Evolutionary conservation across 2,797 vertebrate genomes (phyloP).

Genomic region (Sciurus carolinensis): DNA sequence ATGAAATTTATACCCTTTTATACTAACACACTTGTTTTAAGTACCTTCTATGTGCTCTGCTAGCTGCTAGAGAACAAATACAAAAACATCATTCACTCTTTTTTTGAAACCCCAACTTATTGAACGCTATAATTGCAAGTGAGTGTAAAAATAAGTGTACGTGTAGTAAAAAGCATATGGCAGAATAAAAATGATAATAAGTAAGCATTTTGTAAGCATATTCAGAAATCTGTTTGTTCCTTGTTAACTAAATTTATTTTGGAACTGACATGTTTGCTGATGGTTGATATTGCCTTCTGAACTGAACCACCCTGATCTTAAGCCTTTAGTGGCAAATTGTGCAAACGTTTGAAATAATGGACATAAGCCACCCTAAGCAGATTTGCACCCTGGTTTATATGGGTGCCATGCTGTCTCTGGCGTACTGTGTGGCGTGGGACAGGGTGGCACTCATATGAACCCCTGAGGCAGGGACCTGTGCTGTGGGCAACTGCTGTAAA

Average conservation of each 20-base stretch:
- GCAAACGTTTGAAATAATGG: slow-evolving; percentile 37
- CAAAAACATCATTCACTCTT: neutral
- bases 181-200: slow-evolving; percentile 49
- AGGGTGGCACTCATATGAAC: neutral
- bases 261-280: slow-evolving; percentile 1
- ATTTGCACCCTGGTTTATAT: neutral
- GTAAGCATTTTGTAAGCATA: neutral
- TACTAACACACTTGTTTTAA: slow-evolving; percentile 44
- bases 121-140: slow-evolving; percentile 16
- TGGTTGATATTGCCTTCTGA: neutral
- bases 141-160: neutral
- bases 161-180: slow-evolving; percentile 50
- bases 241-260: neutral
- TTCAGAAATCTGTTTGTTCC: slow-evolving; percentile 10
- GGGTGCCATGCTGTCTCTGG: neutral
- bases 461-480: neutral
- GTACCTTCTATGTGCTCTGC: slow-evolving; percentile 56
- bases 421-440: neutral
- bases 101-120: neutral
- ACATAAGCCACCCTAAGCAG: neutral
- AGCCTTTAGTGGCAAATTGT: neutral
- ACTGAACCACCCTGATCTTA: neutral
- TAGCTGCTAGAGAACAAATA: slow-evolving; percentile 19
- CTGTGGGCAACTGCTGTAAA: neutral
- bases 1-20: neutral